These are phyloP conservation scores for Cenopis cana DNA, from an alignment of 2,888 invertebrate species.

Conservation along the genomic window DNA sequence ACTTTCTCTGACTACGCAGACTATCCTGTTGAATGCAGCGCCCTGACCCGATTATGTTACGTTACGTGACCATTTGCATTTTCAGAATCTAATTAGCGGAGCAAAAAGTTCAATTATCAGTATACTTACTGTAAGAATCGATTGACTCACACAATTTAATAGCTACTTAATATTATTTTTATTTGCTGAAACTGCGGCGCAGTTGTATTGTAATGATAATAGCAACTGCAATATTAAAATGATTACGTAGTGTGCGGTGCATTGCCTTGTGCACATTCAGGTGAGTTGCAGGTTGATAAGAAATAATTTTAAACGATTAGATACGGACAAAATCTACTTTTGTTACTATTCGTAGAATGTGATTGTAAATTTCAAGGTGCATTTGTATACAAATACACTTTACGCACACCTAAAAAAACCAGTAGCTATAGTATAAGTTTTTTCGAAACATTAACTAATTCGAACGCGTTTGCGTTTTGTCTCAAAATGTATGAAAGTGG, in stretches of 20 bases:
- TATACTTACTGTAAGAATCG: conserved; percentile 2
- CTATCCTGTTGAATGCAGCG: conserved; percentile 1
- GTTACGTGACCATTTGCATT: conserved; percentile 23
- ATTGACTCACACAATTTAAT: conserved; percentile 16
- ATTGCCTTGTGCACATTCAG: conserved; percentile 6
- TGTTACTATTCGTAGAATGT: background rate
- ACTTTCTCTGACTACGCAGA: conserved; percentile 8
- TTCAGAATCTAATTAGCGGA: conserved; percentile 15
- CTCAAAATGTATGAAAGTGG: too few species aligned
- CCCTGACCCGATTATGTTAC: conserved; percentile 11
- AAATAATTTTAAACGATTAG: conserved; percentile 9
- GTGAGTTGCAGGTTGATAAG: background rate
- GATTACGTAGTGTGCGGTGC: conserved; percentile 10
- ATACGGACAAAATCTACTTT: background rate
- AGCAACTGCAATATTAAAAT: conserved; percentile 7
- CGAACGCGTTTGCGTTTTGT: too few species aligned
- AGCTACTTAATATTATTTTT: conserved; percentile 1
- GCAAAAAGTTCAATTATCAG: conserved; percentile 16
- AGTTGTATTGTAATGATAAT: conserved; percentile 19
- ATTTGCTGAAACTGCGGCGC: conserved; percentile 1
- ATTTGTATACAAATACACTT: too few species aligned
- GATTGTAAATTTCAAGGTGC: background rate
- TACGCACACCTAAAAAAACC: too few species aligned
- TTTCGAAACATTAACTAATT: too few species aligned
- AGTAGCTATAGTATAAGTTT: too few species aligned